Evolutionary conservation across 2,113 vertebrate species (phyloP), one percentile per base, ranked within the genome.

Genomic region (Aptenodytes patagonicus): DNA sequence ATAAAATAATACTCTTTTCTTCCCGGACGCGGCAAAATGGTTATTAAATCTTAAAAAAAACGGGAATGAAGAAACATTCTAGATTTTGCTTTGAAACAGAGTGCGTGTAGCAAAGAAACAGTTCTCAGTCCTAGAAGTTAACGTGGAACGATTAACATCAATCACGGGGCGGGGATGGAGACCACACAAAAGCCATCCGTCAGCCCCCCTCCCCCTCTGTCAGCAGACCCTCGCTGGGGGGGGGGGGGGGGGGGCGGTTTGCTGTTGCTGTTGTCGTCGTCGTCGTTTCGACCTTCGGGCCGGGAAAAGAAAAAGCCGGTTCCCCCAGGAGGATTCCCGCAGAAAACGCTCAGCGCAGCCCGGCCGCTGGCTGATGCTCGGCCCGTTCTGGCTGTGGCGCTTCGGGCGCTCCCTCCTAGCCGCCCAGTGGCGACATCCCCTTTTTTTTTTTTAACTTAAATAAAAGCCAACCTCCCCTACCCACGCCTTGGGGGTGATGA

Each of bases 31-130:
- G 0, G 25, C 57, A 71, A 64, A 65, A 58, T 0, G 11, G 34
- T 28, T 26, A 18, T 7, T 18, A 52, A 60, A 22, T 22, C 38
- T 68, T 29, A 46, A 65, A 8, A 5, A 46, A 73, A 24, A 21
- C 0, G 24, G 7, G 52, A 57, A 57, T 3, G 11, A 54, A 40
- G 24, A 20, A 29, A n/a, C 22, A 3, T 61, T 76, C 57, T 24
- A 20, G 36, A 6, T 13, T 49, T 72, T 38, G 31, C 62, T 61
- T 52, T 16, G 42, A 40, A 87, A n/a, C 5, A 4, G 20, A 32
- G 47, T 1, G 12, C n/a, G 3, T 0, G n/a, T 4, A 28, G 26
- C 18, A 2, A 44, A 38, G 54, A n/a, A 72, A 21, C 0, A 6
- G 13, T 32, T 70, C 28, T 40, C 49, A 8, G 2, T 12, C 51